Base-by-base conservation (phyloP, 37 sponge, comb jelly and placozoan species). In the Crambe crambe region DNA sequence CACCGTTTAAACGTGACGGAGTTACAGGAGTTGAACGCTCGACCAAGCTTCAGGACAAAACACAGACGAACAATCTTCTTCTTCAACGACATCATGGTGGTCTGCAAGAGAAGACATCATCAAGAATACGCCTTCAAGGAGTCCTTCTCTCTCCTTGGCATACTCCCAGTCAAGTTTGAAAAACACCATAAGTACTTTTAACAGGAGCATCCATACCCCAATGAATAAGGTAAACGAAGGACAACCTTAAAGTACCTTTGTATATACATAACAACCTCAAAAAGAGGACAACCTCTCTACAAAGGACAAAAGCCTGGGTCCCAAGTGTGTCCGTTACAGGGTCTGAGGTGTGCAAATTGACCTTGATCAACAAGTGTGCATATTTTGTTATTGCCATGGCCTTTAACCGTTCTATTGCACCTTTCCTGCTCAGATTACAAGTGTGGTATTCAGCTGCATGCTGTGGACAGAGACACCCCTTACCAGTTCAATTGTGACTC, bases 1-100 rank as follows among this genome's bases (percentile, higher is more conserved):
- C 57, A 51, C 30, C 70, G 75, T 74, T 15, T 38, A 22, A 38
- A 22, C 18, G 87, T 95, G 39, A 64, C 23, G 25, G 84, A 92
- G 26, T 75, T 95, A 3, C 29, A 27, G 32, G 68, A 41, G 31
- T 51, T 27, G 21, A 85, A 31, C 60, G 61, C 18, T n/a, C 65
- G 42, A 2, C 75, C 81, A 4, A 58, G 58, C 69, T 60, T 70
- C 35, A 44, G 58, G n/a, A 84, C 59, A 23, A 34, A 36, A 20
- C 94, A 85, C 56, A 68, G 65, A 18, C 80, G 96, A 3, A 43
- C 72, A 1, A 15, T 95, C 36, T 83, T 92, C 64, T 42, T 92
- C 68, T 42, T 92, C 68, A 92, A 92, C 80, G 89, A 81, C 51
- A 94, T 92, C 57, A 29, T 92, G 25, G 44, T 86, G 30, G 70